Base-by-base conservation (phyloP, 2,113 vertebrate species). In the Chelonoidis abingdonii region DNA sequence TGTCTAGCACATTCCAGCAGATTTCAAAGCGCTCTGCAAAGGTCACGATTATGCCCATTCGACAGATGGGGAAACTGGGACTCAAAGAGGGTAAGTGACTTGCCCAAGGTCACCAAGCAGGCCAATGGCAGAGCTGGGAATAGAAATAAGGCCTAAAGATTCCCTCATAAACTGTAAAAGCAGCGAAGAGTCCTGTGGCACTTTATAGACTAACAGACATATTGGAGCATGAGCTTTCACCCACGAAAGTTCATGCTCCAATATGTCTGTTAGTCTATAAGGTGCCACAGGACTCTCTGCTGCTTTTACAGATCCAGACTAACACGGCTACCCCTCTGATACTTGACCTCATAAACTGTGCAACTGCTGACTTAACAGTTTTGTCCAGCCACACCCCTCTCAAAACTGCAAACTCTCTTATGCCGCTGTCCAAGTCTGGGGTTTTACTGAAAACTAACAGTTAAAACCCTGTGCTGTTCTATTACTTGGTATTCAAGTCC, bases 371-470 rank as follows among this genome's bases (percentile, higher is more conserved):
- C 31, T 38, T 38, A 41, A 22, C 65, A n/a, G 49, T 21, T 76
- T 8, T 76, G 41, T 47, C 10, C 44, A 76, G 41, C 38, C 24
- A 27, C 41, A 47, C 25, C 14, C 9, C n/a, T 83, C 54, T 83
- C 53, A 38, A 10, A 3, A 57, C 6, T 3, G 1, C 3, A 35
- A 17, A 13, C 21, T 8, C 44, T 38, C 1, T 8, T 35, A 29
- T 2, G 69, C 2, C 0, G 22, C 11, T 17, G 1, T 4, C 8
- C 2, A 21, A 5, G 29, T 11, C 17, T 4, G 53, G 29, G 53
- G 41, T 22, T 83, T 76, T 31, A 5, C 8, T 4, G 52, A 24
- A 47, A 27, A 53, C n/a, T 3, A 47, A 2, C 29, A 3, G 11
- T 31, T 44, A 1, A 2, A 57, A 35, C 41, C n/a, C 38, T 38